Evolutionary conservation across 2,888 invertebrate species (phyloP), one percentile per base, ranked within the genome.

Genomic region (Ectobius pallidus): DNA sequence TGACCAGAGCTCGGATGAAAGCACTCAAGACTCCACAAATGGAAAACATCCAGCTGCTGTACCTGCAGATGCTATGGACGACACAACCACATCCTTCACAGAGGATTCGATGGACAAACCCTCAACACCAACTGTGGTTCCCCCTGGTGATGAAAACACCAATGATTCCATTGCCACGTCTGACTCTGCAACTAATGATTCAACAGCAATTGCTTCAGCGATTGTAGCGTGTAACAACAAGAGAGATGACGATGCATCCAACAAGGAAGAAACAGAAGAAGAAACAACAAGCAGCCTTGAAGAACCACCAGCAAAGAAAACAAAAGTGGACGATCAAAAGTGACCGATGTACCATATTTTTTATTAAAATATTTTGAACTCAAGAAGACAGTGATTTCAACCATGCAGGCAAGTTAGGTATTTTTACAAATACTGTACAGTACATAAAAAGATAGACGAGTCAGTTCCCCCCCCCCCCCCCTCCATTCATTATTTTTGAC

Each of bases 81-180:
- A 91, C 81, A 91, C 91, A 58, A 87, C 89, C 77, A 90, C 91
- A 75, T 92, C 92, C 27, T 91, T 89, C 84, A 91, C 91, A 72
- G 91, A 92, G 81, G 92, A 92, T 82, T 92, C 92, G 61, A 82
- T 90, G 83, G 91, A 91, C 82, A 87, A 87, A 77, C 89, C 90
- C 30, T 86, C 89, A 75, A 91, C 88, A 68, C 88, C 87, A 74
- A 85, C 80, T 20, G 81, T 78, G 16, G 69, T 42, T 3, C 63
- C 69, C 42, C 67, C 27, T 20, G 62, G 61, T 18, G 76, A 72
- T 73, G 79, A 78, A 70, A 78, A 78, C 70, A 79, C 79, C 22
- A 79, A 79, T 74, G 79, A 79, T 73, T 79, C 79, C 6, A 75
- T 79, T 63, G 77, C 78, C 32, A 78, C 78, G 55, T 77, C 77